phyloP scores from a whole-genome alignment of 2,113 vertebrate species.

The Apteryx mantelli region DNA sequence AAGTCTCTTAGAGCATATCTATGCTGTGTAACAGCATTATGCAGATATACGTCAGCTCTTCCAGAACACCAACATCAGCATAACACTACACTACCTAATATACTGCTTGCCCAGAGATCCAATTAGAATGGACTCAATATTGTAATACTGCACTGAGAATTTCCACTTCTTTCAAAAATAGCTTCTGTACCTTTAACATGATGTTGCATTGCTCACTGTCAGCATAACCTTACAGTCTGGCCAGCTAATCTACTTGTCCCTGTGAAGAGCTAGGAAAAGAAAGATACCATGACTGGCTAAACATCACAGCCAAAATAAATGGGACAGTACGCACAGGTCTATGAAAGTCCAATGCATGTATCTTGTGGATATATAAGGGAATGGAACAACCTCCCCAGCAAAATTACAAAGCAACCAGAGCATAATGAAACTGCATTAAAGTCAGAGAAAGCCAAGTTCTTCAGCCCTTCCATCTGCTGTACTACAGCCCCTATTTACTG shows the following conservation, averaged over 20 bases:
- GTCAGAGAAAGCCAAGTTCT: not conserved
- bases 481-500: not conserved
- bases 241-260: not conserved
- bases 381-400: not conserved
- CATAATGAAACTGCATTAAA: conserved; percentile 23
- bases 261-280: not conserved
- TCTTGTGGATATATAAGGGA: not conserved
- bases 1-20: not conserved
- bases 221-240: not conserved
- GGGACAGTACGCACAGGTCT: not conserved
- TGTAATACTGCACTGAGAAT: not conserved
- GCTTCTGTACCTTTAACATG: not conserved
- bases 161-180: not conserved
- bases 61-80: not conserved
- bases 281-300: not conserved
- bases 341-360: not conserved
- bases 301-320: not conserved
- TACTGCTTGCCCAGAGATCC: not conserved
- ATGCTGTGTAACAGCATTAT: not conserved
- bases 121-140: not conserved
- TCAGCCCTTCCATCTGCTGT: not conserved
- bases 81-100: not conserved
- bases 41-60: not conserved
- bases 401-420: conserved; percentile 15
- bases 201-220: not conserved